Percentiles rank a stretch among this genome's conserved stretches.
phyloP scores from a whole-genome alignment of 2,113 vertebrate species.

The Oncorhynchus nerka region DNA sequence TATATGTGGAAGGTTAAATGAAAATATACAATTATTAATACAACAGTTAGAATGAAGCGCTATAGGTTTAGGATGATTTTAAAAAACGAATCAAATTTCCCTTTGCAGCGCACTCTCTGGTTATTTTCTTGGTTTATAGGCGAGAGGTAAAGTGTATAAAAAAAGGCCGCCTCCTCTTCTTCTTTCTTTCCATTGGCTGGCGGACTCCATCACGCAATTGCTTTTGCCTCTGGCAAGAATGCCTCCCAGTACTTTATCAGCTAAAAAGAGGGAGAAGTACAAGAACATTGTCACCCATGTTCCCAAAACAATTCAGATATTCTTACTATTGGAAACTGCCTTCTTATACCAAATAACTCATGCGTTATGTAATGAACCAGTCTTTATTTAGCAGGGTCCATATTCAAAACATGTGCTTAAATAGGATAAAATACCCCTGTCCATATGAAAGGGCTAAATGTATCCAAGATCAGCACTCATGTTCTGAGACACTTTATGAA shows the following conservation, averaged over 20 bases:
- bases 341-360: neutral
- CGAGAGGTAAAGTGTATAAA: constrained; percentile 84
- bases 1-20: constrained; percentile 87
- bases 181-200: constrained; percentile 35
- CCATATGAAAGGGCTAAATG: too few species aligned
- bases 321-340: neutral
- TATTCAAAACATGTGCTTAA: too few species aligned
- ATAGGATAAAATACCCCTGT: too few species aligned
- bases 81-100: constrained; percentile 62
- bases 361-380: too few species aligned
- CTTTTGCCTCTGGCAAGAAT: constrained; percentile 96
- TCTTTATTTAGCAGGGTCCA: too few species aligned
- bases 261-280: constrained; percentile 63
- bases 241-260: constrained; percentile 98
- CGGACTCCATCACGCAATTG: constrained; percentile 83
- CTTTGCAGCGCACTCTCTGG: constrained; percentile 53
- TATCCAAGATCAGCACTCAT: too few species aligned
- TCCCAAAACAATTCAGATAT: neutral
- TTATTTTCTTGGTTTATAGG: constrained; percentile 74
- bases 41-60: constrained; percentile 67
- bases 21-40: constrained; percentile 80
- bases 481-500: too few species aligned
- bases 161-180: constrained; percentile 76
- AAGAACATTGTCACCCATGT: neutral
- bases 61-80: constrained; percentile 66